phyloP scores from a whole-genome alignment of 2,113 vertebrate genomes.

The Phalacrocorax pelagicus region DNA sequence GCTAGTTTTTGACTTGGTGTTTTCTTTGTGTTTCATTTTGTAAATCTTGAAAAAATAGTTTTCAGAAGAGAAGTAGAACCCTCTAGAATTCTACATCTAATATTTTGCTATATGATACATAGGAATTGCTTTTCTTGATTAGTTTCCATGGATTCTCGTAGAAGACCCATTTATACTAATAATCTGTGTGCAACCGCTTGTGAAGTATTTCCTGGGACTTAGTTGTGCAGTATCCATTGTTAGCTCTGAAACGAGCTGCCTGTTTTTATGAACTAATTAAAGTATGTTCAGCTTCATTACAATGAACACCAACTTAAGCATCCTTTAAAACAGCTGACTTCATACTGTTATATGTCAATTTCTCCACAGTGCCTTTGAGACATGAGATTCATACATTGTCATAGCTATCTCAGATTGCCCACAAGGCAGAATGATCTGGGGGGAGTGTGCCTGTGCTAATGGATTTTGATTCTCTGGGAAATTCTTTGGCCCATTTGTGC shows the following conservation, averaged over 20 bases:
- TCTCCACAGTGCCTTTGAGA: background rate
- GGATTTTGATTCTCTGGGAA: background rate
- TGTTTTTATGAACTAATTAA: background rate
- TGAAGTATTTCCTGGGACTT: background rate
- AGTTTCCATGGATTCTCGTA: too few species aligned
- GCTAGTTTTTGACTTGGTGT: background rate
- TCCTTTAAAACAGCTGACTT: background rate
- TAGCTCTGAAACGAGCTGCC: background rate
- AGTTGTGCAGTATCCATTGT: background rate
- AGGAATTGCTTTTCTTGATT: background rate
- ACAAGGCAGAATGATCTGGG: background rate
- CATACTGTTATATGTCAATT: background rate
- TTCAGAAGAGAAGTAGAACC: background rate
- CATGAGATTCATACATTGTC: background rate
- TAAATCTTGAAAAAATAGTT: background rate
- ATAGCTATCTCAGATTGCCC: background rate
- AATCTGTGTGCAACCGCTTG: background rate
- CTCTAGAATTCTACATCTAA: background rate
- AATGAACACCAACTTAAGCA: background rate
- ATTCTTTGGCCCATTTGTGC: background rate
- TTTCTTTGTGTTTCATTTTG: background rate
- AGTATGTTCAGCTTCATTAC: background rate
- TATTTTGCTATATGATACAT: background rate
- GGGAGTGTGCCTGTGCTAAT: background rate
- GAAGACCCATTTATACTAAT: too few species aligned